Evolutionary conservation across 2,113 vertebrate species (phyloP).

Genomic region (Pelodiscus sinensis): DNA sequence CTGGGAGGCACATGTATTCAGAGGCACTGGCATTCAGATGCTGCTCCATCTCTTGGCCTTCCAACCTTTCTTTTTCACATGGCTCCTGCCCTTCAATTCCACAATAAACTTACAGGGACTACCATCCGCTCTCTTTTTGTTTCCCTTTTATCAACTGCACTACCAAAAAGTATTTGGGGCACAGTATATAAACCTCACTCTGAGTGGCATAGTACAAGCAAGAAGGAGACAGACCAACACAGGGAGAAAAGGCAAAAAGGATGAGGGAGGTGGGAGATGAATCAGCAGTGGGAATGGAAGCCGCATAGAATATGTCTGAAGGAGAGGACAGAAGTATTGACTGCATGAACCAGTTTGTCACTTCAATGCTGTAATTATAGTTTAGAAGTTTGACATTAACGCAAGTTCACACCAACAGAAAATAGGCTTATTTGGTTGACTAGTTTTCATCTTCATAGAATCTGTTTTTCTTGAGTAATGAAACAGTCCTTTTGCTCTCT

Average conservation of each 20-base stretch:
- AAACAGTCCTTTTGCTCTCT: not conserved
- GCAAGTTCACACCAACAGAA: not conserved
- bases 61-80: not conserved
- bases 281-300: not conserved
- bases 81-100: not conserved
- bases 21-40: not conserved
- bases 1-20: not conserved
- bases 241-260: not conserved
- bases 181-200: slow-evolving; percentile 15
- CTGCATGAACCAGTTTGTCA: not conserved
- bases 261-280: not conserved
- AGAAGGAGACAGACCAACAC: not conserved
- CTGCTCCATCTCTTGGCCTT: not conserved
- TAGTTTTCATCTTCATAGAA: not conserved
- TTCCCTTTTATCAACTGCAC: not conserved
- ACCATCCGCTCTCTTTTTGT: slow-evolving; percentile 5
- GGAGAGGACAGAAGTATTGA: not conserved
- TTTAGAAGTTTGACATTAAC: not conserved
- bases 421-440: not conserved
- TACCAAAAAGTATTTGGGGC: slow-evolving; percentile 22
- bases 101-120: not conserved
- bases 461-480: not conserved
- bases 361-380: not conserved
- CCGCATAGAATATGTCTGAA: not conserved
- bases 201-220: not conserved